Conservation (phyloP, 2,113 vertebrate species). For the Hippolais icterina region DNA sequence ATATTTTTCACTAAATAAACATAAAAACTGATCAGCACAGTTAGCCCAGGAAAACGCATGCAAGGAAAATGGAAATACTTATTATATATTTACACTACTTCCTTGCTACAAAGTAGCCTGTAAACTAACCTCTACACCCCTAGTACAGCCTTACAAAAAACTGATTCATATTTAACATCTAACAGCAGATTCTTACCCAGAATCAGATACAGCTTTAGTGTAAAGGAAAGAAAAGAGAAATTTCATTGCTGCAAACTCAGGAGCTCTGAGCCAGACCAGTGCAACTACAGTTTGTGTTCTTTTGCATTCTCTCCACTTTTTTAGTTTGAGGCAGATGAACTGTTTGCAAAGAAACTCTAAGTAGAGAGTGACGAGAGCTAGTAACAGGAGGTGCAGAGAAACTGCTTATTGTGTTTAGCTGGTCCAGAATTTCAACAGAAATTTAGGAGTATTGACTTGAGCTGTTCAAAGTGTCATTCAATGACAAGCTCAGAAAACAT, state of each 20-base stretch:
- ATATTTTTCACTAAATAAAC: not conserved
- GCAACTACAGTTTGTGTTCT: not conserved
- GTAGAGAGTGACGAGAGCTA: not conserved
- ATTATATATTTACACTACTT: not conserved
- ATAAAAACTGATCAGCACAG: not conserved
- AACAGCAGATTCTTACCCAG: not conserved
- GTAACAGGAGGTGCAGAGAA: not conserved
- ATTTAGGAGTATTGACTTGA: not conserved
- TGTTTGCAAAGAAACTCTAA: not conserved
- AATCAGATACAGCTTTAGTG: not conserved
- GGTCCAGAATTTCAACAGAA: not conserved
- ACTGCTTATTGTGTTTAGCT: not conserved
- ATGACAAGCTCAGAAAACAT: not conserved
- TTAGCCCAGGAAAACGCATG: not conserved
- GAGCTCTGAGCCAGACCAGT: not conserved
- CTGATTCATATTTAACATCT: not conserved
- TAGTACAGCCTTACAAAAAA: not conserved
- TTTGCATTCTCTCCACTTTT: not conserved
- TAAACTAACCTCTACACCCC: not conserved
- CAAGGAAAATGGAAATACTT: not conserved
- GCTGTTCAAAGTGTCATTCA: not conserved
- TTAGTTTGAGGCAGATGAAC: not conserved
- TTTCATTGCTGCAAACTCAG: not conserved
- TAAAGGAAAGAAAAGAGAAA: not conserved
- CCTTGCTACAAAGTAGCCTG: not conserved